Evolutionary conservation across 1,140 invertebrate species (phyloP), one percentile per base, ranked within the genome.

Genomic region (Patella vulgata): DNA sequence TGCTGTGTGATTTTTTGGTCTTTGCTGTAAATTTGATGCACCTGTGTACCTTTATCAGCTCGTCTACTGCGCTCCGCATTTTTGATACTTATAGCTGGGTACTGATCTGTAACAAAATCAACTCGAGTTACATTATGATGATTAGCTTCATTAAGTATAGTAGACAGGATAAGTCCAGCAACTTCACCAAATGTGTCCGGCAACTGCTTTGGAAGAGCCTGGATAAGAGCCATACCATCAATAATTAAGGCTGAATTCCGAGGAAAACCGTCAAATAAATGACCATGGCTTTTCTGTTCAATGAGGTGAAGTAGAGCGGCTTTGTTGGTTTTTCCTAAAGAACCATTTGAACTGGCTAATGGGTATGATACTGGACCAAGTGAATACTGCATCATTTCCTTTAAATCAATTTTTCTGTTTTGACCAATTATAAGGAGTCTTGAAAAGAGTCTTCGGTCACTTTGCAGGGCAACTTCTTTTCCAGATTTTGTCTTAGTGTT

Each of bases 41-140:
- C 30, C 17, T 46, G 39, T 23, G 47, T 56, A 59, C 33, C 19
- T 31, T 52, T 36, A 40, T 27, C 27, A 40, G 3, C 58, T 52
- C 63, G 51, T 19, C 21, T 40, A 12, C 46, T 30, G 51, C 58
- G 51, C 23, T 42, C 47, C 12, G 33, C 42, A 42, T 57, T 54
- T 21, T 66, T 66, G 11, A 66, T 51, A 21, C 39, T 55, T 14
- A 44, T 42, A 27, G 47, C 43, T 17, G 21, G 25, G 21, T 66
- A 66, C 9, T n/a, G 27, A 27, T 64, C 61, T 31, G 46, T 43
- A 9, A 68, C 61, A 46, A 68, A 30, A 55, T 59, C 66, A 55
- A 55, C 39, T 30, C 66, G 33, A 25, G 40, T 19, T 42, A 23
- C 23, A 21, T 42, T 40, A 36, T 36, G 33, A 5, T 36, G 33